A percentile compares a stretch with the other conserved stretches of the same genome.
phyloP scores from a whole-genome alignment of 2,113 vertebrate genomes.

The Fulica atra region DNA sequence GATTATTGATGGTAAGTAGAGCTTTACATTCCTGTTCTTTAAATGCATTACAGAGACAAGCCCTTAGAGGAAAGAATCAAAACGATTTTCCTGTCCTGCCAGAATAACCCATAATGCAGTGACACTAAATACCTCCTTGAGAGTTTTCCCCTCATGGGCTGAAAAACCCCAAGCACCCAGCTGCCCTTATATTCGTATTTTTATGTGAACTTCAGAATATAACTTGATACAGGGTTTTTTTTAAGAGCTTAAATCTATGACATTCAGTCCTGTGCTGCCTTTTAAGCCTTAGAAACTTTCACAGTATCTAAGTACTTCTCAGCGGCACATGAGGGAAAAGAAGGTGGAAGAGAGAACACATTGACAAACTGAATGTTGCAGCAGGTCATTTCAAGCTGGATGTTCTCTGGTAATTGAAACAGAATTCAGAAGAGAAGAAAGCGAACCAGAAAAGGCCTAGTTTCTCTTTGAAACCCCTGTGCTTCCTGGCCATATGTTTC shows the following conservation, averaged over 20 bases:
- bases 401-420: background rate
- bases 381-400: background rate
- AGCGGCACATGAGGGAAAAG: background rate
- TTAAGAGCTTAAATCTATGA: background rate
- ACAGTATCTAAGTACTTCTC: rapidly evolving
- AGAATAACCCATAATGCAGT: background rate
- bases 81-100: background rate
- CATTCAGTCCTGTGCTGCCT: background rate
- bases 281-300: background rate
- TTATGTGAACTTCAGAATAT: background rate
- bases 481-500: background rate
- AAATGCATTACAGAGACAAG: background rate
- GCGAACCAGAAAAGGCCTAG: background rate
- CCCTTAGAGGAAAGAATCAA: background rate
- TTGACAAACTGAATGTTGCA: background rate
- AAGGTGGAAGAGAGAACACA: background rate
- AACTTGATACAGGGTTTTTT: background rate
- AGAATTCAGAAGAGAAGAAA: background rate
- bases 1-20: constrained; percentile 97
- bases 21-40: background rate
- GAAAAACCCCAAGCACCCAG: background rate
- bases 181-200: background rate
- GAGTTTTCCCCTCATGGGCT: background rate
- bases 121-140: background rate
- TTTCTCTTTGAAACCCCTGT: background rate